phyloP scores from a whole-genome alignment of 2,797 vertebrate genomes.

The Smutsia temminckii region DNA sequence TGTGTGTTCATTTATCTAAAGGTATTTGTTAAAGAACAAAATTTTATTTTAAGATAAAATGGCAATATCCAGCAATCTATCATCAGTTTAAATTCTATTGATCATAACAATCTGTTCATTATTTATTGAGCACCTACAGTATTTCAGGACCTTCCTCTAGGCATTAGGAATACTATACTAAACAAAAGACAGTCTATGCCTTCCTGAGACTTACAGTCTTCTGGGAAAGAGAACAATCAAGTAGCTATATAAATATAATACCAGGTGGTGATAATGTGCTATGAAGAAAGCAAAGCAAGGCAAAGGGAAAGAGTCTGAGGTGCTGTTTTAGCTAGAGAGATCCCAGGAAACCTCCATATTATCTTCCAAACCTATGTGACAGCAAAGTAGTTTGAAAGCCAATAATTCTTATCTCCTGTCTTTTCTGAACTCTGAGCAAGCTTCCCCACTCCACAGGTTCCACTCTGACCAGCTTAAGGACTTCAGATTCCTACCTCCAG shows the following conservation, averaged over 20 bases:
- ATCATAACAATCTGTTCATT: conserved; percentile 11
- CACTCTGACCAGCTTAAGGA: background rate
- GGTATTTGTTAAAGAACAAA: conserved; percentile 32
- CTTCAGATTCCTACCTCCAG: background rate
- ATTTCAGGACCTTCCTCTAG: background rate
- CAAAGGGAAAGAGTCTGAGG: background rate
- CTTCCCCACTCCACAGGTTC: background rate
- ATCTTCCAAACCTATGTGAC: background rate
- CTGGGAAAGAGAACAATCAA: background rate
- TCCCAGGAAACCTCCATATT: background rate
- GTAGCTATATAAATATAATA: background rate
- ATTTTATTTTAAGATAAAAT: conserved; percentile 34
- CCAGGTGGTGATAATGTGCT: background rate
- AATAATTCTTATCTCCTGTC: background rate
- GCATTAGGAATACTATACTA: background rate
- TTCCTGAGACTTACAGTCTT: background rate
- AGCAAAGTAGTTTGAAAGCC: background rate
- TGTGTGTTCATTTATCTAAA: background rate
- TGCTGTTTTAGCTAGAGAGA: background rate
- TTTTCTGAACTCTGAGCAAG: conserved; percentile 2
- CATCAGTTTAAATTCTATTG: background rate
- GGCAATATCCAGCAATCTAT: background rate
- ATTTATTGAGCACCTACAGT: background rate
- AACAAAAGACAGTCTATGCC: background rate
- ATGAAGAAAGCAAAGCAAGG: background rate